A percentile compares a stretch with the other conserved stretches of the same genome.
Conservation (phyloP, 64 coral and sea anemone species). For the Astreopora myriophthalma region DNA sequence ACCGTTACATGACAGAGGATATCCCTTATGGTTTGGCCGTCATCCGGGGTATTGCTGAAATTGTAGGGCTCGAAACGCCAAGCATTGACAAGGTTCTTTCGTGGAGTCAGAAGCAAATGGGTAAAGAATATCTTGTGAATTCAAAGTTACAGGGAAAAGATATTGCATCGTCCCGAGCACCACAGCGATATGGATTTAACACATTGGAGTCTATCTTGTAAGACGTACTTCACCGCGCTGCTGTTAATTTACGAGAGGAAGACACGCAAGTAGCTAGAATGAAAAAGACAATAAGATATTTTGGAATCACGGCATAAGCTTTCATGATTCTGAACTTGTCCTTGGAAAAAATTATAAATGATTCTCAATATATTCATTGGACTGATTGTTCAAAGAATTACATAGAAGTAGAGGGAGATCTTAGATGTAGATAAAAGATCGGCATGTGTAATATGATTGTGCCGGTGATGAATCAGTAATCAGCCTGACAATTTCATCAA, state of each 20-base stretch:
- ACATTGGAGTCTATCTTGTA: conserved; percentile 25
- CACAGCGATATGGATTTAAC: conserved; percentile 51
- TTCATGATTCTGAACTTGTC: too few relatives aligned
- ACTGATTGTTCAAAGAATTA: too few relatives aligned
- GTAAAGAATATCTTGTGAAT: conserved; percentile 74
- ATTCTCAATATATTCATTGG: too few relatives aligned
- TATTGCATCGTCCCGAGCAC: conserved; percentile 53
- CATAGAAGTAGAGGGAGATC: too few relatives aligned
- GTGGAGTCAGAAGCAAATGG: conserved; percentile 59
- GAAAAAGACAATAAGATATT: too few relatives aligned
- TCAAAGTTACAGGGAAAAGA: conserved; percentile 73
- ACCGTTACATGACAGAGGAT: conserved; percentile 49
- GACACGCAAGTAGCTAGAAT: too few relatives aligned
- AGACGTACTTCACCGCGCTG: not conserved
- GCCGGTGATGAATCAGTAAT: too few relatives aligned
- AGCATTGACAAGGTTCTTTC: conserved; percentile 49
- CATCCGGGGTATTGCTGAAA: conserved; percentile 71
- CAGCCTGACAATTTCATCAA: too few relatives aligned
- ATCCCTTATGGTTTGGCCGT: conserved; percentile 56
- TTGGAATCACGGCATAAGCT: too few relatives aligned
- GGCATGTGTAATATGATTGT: too few relatives aligned
- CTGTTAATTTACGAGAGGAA: not conserved
- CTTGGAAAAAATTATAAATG: too few relatives aligned
- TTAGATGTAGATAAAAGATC: too few relatives aligned
- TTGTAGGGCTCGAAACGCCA: conserved; percentile 51